Evolutionary conservation across 2,888 invertebrate genomes (phyloP), one percentile per base, ranked within the genome.

Genomic region (Lamellibrachia columna): DNA sequence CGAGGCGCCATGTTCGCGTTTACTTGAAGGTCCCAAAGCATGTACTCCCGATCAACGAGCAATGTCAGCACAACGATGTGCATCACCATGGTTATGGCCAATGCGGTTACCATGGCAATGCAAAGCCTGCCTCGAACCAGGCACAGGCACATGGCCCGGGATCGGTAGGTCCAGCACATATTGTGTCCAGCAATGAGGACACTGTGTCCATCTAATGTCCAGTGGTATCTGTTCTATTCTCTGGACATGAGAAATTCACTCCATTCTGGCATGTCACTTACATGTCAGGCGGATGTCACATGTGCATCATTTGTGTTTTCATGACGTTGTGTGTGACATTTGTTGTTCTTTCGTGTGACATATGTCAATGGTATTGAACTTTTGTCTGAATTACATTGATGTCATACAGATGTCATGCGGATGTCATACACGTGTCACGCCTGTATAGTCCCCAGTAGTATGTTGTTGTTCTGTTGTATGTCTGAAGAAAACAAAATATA

Each of bases 81-180:
- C n/a, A 53, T 92, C 7, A 55, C 9, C 92, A 92, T 92, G 53
- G 92, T 92, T 7, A 92, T 22, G 9, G 55, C 92, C 90, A 92
- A 11, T 28, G 90, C 90, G 28, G 90, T 53, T 22, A 90, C 90
- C 28, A 92, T 90, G 53, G 90, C 15, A 15, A 90, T 8, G 8
- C 92, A 92, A 9, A 92, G 53, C 9, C 92, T 53, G 11, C 92
- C 92, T 28, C 92, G 75, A 6, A 92, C 90, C 92, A 92, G 55
- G 22, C 92, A 92, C 92, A 92, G 90, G 92, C 75, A 75, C 6
- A n/a, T 75, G 75, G 75, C 22, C 22, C 75, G 15, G 4, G 75
- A 75, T 11, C 75, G 75, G 2, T 75, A n/a, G 0, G 75, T 75
- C 75, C 75, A 75, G 75, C 75, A 75, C 75, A 75, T 75, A 40